Evolutionary conservation across 2,113 vertebrate species (phyloP).

Genomic region (Eidolon helvum): DNA sequence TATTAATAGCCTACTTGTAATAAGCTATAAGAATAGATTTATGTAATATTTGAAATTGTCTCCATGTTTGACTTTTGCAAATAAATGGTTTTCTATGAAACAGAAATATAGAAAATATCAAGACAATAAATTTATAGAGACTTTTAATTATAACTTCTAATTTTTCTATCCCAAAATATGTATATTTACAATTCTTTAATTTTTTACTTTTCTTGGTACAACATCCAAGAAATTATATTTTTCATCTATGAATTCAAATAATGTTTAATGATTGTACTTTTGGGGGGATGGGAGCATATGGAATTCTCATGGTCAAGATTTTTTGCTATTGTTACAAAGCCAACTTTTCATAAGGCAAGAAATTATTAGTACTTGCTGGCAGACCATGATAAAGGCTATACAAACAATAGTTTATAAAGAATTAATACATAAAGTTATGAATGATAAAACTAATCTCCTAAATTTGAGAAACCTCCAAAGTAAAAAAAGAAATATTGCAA

Average conservation of each 20-base stretch:
- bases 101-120: neutral
- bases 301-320: neutral
- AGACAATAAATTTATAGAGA: neutral
- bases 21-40: neutral
- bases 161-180: neutral
- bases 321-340: neutral
- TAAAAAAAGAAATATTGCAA: neutral
- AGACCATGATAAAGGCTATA: neutral
- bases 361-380: neutral
- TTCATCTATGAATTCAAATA: neutral
- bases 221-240: neutral
- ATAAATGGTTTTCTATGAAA: neutral
- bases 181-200: neutral
- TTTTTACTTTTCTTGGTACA: neutral
- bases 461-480: neutral
- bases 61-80: neutral
- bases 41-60: neutral
- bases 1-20: neutral
- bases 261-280: neutral
- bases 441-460: neutral
- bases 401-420: neutral
- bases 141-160: neutral
- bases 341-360: neutral
- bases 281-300: accelerated
- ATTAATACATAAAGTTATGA: neutral